Conservation (phyloP, 2,888 invertebrate genomes). For the Noctua comes region DNA sequence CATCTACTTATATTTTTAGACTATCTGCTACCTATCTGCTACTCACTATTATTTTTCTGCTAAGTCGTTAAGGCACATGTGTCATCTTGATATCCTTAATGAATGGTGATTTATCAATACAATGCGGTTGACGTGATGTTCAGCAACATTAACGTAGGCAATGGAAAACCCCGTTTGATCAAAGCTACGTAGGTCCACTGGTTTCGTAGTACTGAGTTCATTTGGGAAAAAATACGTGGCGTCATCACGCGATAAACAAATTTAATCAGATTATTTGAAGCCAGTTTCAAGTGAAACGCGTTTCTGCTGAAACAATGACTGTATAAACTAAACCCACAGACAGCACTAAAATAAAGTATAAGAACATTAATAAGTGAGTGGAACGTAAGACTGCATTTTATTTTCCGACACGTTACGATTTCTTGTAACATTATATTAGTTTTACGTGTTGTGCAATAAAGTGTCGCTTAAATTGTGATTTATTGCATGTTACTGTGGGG, state of each 20-base stretch:
- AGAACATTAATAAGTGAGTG: neutral
- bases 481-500: neutral
- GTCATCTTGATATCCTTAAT: slow-evolving; percentile 20
- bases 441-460: slow-evolving; percentile 22
- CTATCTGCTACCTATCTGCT: neutral
- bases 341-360: slow-evolving; percentile 2
- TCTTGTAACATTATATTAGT: slow-evolving; percentile 21
- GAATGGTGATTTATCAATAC: neutral
- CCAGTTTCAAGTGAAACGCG: slow-evolving; percentile 18
- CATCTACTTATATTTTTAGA: slow-evolving; percentile 10
- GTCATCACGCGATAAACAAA: slow-evolving; percentile 39
- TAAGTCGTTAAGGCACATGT: neutral
- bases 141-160: neutral
- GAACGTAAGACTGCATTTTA: slow-evolving; percentile 10
- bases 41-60: neutral
- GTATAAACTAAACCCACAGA: neutral
- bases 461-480: slow-evolving; percentile 22
- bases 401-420: slow-evolving; percentile 24
- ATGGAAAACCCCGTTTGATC: slow-evolving; percentile 25
- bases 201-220: slow-evolving; percentile 45
- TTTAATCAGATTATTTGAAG: slow-evolving; percentile 48
- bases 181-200: neutral
- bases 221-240: slow-evolving; percentile 35
- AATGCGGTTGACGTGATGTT: neutral
- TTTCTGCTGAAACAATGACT: slow-evolving; percentile 23